Conservation (phyloP, 2,888 invertebrate genomes). For the Dryocosmus kuriphilus region DNA sequence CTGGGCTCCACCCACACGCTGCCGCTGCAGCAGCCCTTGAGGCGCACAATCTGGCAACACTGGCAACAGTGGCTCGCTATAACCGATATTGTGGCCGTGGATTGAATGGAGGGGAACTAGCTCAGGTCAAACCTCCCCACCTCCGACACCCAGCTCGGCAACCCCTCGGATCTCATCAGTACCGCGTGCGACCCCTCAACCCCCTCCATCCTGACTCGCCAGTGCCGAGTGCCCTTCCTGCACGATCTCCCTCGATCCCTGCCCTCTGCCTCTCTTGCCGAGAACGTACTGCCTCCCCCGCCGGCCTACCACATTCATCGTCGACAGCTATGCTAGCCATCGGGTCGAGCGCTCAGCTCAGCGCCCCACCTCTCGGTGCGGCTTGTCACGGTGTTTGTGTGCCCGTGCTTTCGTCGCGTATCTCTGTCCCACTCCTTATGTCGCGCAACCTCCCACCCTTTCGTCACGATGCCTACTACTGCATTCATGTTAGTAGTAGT, state of each 20-base stretch:
- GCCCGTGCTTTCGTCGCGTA: conserved; percentile 44
- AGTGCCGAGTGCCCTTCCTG: conserved; percentile 39
- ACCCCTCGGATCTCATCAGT: conserved; percentile 58
- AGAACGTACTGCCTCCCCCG: conserved; percentile 54
- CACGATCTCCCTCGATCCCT: conserved; percentile 32
- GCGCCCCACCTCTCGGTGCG: conserved; percentile 6
- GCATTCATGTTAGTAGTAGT: background rate
- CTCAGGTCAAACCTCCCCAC: conserved; percentile 75
- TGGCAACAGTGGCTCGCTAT: conserved; percentile 71
- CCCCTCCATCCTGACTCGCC: conserved; percentile 45
- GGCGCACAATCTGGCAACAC: conserved; percentile 75
- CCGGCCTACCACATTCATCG: conserved; percentile 42
- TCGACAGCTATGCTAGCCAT: conserved; percentile 18
- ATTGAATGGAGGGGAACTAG: conserved; percentile 77
- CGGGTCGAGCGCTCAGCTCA: conserved; percentile 1
- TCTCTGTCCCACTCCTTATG: conserved; percentile 52
- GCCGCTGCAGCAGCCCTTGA: conserved; percentile 42
- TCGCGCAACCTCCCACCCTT: conserved; percentile 35
- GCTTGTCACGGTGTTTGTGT: conserved; percentile 39
- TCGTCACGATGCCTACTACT: conserved; percentile 37
- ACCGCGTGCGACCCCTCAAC: conserved; percentile 62
- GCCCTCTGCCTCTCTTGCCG: conserved; percentile 52
- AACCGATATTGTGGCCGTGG: conserved; percentile 76
- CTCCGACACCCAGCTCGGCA: conserved; percentile 60
- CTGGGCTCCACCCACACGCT: conserved; percentile 41